Base-by-base conservation (phyloP, 2,113 vertebrate genomes). In the Ornithorhynchus anatinus region DNA sequence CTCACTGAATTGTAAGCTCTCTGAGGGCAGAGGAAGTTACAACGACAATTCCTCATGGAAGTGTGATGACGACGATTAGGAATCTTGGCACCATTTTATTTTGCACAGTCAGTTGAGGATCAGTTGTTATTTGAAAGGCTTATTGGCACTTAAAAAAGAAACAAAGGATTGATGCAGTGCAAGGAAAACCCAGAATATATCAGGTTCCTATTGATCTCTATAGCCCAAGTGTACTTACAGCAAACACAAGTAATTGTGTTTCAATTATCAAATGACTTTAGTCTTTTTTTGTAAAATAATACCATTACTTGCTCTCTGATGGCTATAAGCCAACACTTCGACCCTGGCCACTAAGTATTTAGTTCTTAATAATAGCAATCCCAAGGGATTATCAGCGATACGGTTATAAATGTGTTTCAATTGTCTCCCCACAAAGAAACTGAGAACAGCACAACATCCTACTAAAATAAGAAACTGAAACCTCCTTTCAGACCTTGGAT, bases 151-250 rank as follows among this genome's bases (percentile, higher is more conserved):
- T 67, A 58, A 59, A 50, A 35, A 75, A 69, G 61, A 58, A 69
- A 58, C 83, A 40, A 17, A 72, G 25, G 45, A 6, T 27, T 72
- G 84, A 79, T 82, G 53, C 56, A 63, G 37, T 53, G 23, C 61
- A 7, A 2, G 71, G 47, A 33, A 53, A 75, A 72, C 29, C 43
- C 40, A 64, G 75, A 71, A 56, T 51, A 57, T 29, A 77, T 42
- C 56, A 79, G 54, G 51, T 82, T 74, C 56, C 37, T 69, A 80
- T 42, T 78, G 84, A 89, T 88, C 72, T 65, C 61, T 53, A 62
- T 15, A 59, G 50, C 59, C 57, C 81, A 65, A 79, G 68, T 39
- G n/a, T 47, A 60, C 78, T 73, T 77, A 66, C 52, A 59, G 75
- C 65, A 77, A 85, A 89, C 63, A 19, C 88, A 78, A 83, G 57